These are phyloP conservation scores for Chelidonichthys spinosus DNA, from an alignment of 2,797 vertebrate species.

Conservation along the genomic window DNA sequence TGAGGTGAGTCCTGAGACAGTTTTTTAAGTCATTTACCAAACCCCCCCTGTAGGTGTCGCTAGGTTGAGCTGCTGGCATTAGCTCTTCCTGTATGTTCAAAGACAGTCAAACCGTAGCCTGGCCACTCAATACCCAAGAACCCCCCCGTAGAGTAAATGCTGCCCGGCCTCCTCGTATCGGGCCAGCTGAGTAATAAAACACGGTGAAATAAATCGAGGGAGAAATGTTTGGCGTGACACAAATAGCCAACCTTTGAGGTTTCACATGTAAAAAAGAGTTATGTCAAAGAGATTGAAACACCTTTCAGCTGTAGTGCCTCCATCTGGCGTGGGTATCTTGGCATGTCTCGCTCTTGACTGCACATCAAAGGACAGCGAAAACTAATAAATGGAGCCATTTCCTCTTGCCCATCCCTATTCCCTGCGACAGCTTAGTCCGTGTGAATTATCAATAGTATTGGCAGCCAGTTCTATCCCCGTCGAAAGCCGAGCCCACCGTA, in stretches of 20 bases:
- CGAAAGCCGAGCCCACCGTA: slow-evolving; percentile 72
- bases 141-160: slow-evolving; percentile 9
- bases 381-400: slow-evolving; percentile 78
- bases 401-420: slow-evolving; percentile 75
- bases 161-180: slow-evolving; percentile 10
- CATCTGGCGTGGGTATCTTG: slow-evolving; percentile 77
- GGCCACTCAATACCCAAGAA: slow-evolving; percentile 27
- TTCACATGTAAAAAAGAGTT: slow-evolving; percentile 66
- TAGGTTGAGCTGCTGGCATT: slow-evolving; percentile 7
- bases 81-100: slow-evolving; percentile 10
- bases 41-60: not conserved
- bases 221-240: slow-evolving; percentile 62
- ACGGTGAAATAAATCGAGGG: slow-evolving; percentile 61
- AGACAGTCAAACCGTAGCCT: slow-evolving; percentile 15
- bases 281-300: slow-evolving; percentile 71
- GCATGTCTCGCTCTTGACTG: slow-evolving; percentile 75
- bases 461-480: slow-evolving; percentile 73
- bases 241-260: slow-evolving; percentile 64
- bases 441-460: slow-evolving; percentile 85
- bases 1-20: slow-evolving; percentile 84
- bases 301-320: slow-evolving; percentile 73
- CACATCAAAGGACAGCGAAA: slow-evolving; percentile 79
- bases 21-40: not conserved
- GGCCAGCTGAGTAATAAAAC: slow-evolving; percentile 53
- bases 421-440: slow-evolving; percentile 78